Evolutionary conservation across 2,113 vertebrate species (phyloP).

Genomic region (Athene cunicularia): DNA sequence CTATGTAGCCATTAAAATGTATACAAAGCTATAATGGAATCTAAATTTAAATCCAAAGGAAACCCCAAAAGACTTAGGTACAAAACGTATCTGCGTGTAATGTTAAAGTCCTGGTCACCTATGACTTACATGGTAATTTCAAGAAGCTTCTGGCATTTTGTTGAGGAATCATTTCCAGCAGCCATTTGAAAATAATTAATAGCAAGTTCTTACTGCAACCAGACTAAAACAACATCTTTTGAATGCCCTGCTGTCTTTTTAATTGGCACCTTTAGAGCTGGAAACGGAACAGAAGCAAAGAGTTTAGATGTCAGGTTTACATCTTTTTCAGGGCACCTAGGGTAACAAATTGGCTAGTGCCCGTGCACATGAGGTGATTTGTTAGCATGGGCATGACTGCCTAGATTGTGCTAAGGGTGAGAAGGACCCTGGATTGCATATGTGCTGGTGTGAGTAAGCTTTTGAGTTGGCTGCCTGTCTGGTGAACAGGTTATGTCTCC

Average conservation of each 20-base stretch:
- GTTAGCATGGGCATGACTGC: background rate
- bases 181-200: constrained; percentile 34
- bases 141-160: constrained; percentile 20
- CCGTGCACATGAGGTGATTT: background rate
- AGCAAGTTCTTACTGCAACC: constrained; percentile 5
- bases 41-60: background rate
- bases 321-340: background rate
- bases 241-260: constrained; percentile 30
- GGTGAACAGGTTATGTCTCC: background rate
- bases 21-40: background rate
- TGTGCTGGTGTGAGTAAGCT: background rate
- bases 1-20: background rate
- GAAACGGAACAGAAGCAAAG: constrained; percentile 31
- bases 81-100: background rate
- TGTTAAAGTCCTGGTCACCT: background rate
- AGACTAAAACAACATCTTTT: constrained; percentile 2
- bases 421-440: background rate
- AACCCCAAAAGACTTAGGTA: background rate
- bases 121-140: background rate
- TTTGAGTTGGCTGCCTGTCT: background rate
- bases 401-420: background rate
- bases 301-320: constrained; percentile 43
- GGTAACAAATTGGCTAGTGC: background rate
- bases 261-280: constrained; percentile 57
- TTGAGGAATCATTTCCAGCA: background rate